Evolutionary conservation across 2,113 vertebrate genomes (phyloP), one percentile per base, ranked within the genome.

Genomic region (Copsychus sechellarum): DNA sequence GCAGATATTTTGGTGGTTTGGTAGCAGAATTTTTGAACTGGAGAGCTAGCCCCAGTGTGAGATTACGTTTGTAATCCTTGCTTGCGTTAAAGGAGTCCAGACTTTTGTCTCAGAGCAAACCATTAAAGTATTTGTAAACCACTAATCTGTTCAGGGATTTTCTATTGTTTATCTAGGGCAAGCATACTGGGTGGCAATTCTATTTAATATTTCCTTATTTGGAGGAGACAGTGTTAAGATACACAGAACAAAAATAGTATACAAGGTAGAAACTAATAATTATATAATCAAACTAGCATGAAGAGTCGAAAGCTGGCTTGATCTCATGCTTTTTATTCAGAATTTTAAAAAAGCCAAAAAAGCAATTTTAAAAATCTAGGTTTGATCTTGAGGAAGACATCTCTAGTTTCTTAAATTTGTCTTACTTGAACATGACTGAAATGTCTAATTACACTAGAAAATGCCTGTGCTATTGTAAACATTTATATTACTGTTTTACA

Each of bases 71-170:
- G 34, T 94, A 95, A 92, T 91, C 69, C 47, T 70, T 81, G 5
- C 23, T 79, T 60, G 26, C n/a, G 24, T 71, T 90, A 87, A 66
- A 40, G 17, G 65, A 74, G 11, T 64, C 34, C 43, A 76, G 73
- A 58, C 5, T 62, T 86, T 58, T 58, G 23, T 70, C 47, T 90
- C 65, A 54, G 78, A 87, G 64, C 25, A 90, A 90, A 42, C 51
- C 47, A 51, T 93, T 90, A 90, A 78, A 88, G 61, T 77, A 58
- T 90, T 93, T 88, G 56, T 80, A 71, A 79, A 72, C 26, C 23
- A 5, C 53, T 92, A 85, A 95, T 94, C 92, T 71, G 23, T 67
- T 85, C 33, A 34, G 61, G 65, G 85, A 90, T 95, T 93, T 94
- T 87, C 61, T 34, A 33, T 70, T 89, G 40, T 92, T 95, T 94